These are phyloP conservation scores for Andrena bicolor DNA, from an alignment of 2,888 invertebrate genomes.

Conservation along the genomic window DNA sequence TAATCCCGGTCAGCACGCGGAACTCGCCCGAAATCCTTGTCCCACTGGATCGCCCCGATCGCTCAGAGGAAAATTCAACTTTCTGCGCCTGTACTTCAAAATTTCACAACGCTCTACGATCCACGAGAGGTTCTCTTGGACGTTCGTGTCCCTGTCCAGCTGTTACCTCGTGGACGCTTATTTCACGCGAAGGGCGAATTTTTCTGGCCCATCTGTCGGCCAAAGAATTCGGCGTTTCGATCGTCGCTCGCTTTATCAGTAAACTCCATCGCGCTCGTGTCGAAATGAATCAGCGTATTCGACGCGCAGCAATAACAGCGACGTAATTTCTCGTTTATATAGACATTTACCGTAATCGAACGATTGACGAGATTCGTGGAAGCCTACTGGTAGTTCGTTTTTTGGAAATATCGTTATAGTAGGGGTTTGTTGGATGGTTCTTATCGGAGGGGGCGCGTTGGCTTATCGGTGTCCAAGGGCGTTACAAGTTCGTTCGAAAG, in stretches of 20 bases:
- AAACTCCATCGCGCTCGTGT: not conserved
- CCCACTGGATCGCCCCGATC: too few relatives aligned
- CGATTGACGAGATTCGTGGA: not conserved
- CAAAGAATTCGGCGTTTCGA: not conserved
- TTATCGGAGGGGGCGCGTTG: not conserved
- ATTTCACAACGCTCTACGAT: too few relatives aligned
- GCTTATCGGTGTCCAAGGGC: not conserved
- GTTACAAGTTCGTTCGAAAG: conserved; percentile 2
- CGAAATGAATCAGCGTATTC: not conserved
- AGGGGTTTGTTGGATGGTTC: not conserved
- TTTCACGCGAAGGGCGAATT: not conserved
- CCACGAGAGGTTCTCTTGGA: too few relatives aligned
- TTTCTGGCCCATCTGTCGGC: not conserved
- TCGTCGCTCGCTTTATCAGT: not conserved
- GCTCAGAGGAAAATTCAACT: too few relatives aligned
- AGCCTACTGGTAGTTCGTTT: not conserved
- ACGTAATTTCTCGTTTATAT: not conserved
- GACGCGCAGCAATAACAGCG: not conserved
- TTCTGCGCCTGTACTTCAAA: too few relatives aligned
- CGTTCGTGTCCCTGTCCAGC: too few relatives aligned
- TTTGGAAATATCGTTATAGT: not conserved
- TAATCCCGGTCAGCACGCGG: too few relatives aligned
- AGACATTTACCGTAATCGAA: not conserved
- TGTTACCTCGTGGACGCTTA: too few relatives aligned
- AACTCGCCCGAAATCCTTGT: too few relatives aligned